Evolutionary conservation across 2,113 vertebrate genomes (phyloP).

Genomic region (Anolis sagrei): DNA sequence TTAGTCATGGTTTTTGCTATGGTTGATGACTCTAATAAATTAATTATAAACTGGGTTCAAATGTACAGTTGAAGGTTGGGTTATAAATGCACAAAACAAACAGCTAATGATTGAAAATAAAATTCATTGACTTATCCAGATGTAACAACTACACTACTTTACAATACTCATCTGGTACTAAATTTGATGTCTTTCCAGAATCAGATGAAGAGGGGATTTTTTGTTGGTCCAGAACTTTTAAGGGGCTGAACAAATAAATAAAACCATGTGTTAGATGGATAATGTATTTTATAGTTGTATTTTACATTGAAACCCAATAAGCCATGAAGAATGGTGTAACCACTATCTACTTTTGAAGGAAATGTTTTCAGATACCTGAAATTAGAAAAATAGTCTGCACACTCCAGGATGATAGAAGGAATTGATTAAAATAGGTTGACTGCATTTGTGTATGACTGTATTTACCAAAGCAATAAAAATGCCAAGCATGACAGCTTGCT

Average conservation of each 20-base stretch:
- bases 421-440: slow-evolving; percentile 61
- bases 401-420: slow-evolving; percentile 46
- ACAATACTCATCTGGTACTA: background rate
- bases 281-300: background rate
- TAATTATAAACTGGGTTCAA: background rate
- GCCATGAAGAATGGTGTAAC: background rate
- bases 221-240: too few species aligned
- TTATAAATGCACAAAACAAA: background rate
- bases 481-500: slow-evolving; percentile 50
- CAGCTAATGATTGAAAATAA: background rate
- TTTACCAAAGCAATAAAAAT: slow-evolving; percentile 57
- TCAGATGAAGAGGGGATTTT: too few species aligned
- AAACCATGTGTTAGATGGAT: too few species aligned
- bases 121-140: background rate
- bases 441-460: slow-evolving; percentile 40
- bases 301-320: slow-evolving; percentile 21
- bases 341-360: background rate
- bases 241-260: too few species aligned
- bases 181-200: background rate
- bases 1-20: background rate
- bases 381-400: slow-evolving; percentile 50
- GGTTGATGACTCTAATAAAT: background rate
- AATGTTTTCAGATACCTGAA: slow-evolving; percentile 37
- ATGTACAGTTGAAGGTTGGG: background rate
- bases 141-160: background rate